phyloP scores from a whole-genome alignment of 2,113 vertebrate species.

The Pachycephala philippinensis region DNA sequence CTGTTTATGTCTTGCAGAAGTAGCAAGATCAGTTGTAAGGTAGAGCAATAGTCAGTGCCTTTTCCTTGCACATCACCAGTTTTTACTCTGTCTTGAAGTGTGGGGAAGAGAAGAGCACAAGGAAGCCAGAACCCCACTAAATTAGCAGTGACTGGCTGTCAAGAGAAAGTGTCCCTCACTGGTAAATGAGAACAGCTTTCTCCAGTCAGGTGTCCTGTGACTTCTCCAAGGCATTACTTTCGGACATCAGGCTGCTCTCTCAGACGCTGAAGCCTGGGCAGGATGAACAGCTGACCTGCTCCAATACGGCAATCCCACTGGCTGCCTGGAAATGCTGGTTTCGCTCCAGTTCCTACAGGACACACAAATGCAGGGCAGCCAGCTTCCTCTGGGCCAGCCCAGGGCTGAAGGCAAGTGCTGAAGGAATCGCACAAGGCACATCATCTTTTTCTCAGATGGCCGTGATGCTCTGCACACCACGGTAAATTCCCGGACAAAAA shows the following conservation, averaged over 20 bases:
- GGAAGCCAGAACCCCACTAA: background rate
- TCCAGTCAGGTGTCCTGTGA: background rate
- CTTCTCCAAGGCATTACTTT: background rate
- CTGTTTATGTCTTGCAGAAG: background rate
- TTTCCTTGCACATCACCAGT: background rate
- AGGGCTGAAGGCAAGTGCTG: background rate
- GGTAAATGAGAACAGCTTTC: background rate
- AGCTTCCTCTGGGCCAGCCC: background rate
- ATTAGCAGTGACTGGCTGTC: background rate
- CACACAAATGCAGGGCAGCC: background rate
- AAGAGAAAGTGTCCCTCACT: background rate
- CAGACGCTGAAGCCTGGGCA: accelerated
- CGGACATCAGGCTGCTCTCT: background rate
- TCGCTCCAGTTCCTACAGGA: background rate
- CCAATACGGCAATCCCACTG: background rate
- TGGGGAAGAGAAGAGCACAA: background rate
- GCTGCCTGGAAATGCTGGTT: background rate
- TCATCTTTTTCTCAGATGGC: background rate
- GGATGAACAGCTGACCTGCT: background rate
- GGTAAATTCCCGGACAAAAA: background rate
- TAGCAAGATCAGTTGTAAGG: background rate
- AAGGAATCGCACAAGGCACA: background rate
- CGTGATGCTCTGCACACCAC: background rate
- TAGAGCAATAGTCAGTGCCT: background rate
- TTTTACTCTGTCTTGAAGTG: background rate